Percentiles rank a stretch among this genome's conserved stretches.
Conservation (phyloP, 53 echinoderm and acorn worm genomes). For the Arbacia lixula region DNA sequence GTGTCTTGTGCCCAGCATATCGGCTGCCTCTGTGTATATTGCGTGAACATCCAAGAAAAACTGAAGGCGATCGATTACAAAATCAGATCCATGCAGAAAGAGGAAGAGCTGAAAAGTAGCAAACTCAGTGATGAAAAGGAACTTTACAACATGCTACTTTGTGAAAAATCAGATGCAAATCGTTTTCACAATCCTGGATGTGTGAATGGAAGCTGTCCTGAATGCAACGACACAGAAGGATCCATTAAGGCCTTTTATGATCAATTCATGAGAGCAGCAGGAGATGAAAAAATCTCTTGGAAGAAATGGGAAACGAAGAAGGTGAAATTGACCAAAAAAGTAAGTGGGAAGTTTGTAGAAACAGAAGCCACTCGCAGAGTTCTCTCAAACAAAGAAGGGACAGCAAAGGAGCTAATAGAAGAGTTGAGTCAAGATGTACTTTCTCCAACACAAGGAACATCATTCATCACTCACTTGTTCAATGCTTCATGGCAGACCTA, state of each 20-base stretch:
- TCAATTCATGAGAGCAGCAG: background rate
- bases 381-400: background rate
- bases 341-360: background rate
- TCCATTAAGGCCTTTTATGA: background rate
- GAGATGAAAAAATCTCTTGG: background rate
- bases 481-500: background rate
- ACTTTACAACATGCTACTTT: slow-evolving; percentile 13
- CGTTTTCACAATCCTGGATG: background rate
- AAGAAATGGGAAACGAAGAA: background rate
- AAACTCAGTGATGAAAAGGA: slow-evolving; percentile 2
- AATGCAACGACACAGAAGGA: no score
- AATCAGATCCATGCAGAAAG: slow-evolving; percentile 31
- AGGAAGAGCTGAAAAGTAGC: slow-evolving; percentile 1
- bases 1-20: slow-evolving; percentile 15
- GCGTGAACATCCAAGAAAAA: slow-evolving; percentile 5
- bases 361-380: background rate
- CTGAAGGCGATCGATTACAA: slow-evolving; percentile 13
- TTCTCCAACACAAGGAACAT: background rate
- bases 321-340: background rate
- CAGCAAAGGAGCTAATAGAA: background rate
- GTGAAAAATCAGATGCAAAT: slow-evolving; percentile 5
- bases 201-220: slow-evolving; percentile 26
- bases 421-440: background rate
- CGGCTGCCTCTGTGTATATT: slow-evolving; percentile 37
- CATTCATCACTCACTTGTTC: background rate